Conservation (phyloP, 2,797 vertebrate genomes). For the Karalla daura region DNA sequence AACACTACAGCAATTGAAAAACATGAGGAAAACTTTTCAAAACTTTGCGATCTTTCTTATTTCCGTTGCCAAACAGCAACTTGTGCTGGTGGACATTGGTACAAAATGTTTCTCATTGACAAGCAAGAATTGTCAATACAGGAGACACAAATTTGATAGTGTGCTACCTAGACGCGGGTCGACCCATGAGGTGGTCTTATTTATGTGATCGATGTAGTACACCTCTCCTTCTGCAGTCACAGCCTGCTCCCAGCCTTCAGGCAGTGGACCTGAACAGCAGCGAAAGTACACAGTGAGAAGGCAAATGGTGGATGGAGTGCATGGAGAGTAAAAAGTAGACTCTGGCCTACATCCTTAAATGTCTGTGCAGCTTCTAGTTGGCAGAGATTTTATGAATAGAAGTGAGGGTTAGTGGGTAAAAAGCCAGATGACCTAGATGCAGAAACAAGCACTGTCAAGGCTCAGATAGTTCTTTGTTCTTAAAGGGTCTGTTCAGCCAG, state of each 20-base stretch:
- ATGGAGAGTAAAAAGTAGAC: slow-evolving; percentile 59
- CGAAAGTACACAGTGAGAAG: slow-evolving; percentile 84
- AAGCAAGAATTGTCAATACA: slow-evolving; percentile 74
- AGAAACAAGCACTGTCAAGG: not conserved
- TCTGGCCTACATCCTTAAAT: slow-evolving; percentile 49
- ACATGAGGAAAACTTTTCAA: slow-evolving; percentile 32
- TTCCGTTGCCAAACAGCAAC: slow-evolving; percentile 57
- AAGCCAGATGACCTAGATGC: slow-evolving; percentile 9
- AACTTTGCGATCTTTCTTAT: slow-evolving; percentile 63
- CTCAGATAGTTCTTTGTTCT: not conserved
- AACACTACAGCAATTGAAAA: slow-evolving; percentile 42
- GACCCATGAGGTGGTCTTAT: slow-evolving; percentile 96
- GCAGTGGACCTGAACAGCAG: slow-evolving; percentile 93
- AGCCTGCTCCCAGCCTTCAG: slow-evolving; percentile 97
- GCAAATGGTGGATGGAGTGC: slow-evolving; percentile 72
- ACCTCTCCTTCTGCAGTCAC: slow-evolving; percentile 96
- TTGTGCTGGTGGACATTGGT: slow-evolving; percentile 67
- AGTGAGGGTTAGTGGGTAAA: slow-evolving; percentile 43
- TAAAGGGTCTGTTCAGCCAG: slow-evolving; percentile 41
- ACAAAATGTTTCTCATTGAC: slow-evolving; percentile 70
- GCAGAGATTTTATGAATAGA: slow-evolving; percentile 34
- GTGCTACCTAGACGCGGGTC: slow-evolving; percentile 91
- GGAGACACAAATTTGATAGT: slow-evolving; percentile 77
- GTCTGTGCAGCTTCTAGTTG: slow-evolving; percentile 37
- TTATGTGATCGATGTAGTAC: slow-evolving; percentile 99